Base-by-base conservation (phyloP, 1,140 invertebrate genomes). In the Macrotrachela quadricornifera region DNA sequence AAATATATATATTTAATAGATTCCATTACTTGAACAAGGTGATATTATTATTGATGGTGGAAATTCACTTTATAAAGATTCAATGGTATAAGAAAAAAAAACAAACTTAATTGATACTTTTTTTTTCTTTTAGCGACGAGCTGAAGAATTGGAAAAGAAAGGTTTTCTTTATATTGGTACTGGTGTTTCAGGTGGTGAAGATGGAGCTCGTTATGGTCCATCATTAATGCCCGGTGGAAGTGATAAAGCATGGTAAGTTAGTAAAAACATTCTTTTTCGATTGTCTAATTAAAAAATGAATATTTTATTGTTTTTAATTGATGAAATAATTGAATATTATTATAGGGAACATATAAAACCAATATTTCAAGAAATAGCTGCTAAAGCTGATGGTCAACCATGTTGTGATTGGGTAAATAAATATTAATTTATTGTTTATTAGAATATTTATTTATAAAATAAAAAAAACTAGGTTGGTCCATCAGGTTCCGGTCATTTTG, bases 11-110 rank as follows among this genome's bases (percentile, higher is more conserved):
- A 9, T 56, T 50, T 57, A 52, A 46, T 56, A 70, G 66, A 59
- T 68, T 9, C 68, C 67, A n/a, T 57, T 63, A 14, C 51, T 71
- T 46, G 61, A 64, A 46, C 60, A 61, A 45, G 74, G 92, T 15
- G 94, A 99, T 67, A 92, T 99, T 51, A 95, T 99, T 49, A 97
- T 99, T 62, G 94, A 99, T 73, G 94, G 92, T 56, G 94, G 94
- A 15, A 99, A 97, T 69, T 95, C 90, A 0, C 90, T 96, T 66
- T 97, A 97, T 66, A 79, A 78, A 56, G 94, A 99, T 63, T 87
- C 87, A 15, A 30, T 30, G 21, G 21, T 30, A 30, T 30, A n/a
- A n/a, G 21, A 30, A 30, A 30, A 30, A 4, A 2, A 30, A 4
- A 8, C 2, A 30, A 4, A 4, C 8, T 30, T 30, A 30, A 4